phyloP scores from a whole-genome alignment of 2,888 invertebrate genomes.

The Philonicus albiceps region DNA sequence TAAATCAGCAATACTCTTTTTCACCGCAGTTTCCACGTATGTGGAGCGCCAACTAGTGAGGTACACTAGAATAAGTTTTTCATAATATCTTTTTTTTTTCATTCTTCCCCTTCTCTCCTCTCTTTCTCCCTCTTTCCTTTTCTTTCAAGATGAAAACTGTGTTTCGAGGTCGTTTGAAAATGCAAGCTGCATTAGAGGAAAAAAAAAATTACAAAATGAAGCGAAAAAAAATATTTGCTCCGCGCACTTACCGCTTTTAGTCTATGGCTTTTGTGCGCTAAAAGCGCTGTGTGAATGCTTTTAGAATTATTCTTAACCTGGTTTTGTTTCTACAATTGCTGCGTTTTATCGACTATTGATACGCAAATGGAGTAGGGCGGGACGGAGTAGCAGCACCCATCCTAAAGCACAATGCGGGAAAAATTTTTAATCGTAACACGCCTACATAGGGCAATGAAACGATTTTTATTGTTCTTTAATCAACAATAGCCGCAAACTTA shows the following conservation, averaged over 20 bases:
- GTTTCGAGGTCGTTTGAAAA: conserved; percentile 32
- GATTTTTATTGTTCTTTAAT: background rate
- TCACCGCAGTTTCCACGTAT: background rate
- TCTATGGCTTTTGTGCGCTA: background rate
- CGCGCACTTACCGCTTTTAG: background rate
- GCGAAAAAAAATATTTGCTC: background rate
- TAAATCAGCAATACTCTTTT: background rate
- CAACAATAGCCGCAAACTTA: background rate
- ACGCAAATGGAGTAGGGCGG: background rate
- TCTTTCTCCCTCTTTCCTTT: background rate
- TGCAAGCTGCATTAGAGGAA: conserved; percentile 9
- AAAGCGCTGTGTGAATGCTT: background rate
- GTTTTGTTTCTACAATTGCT: background rate
- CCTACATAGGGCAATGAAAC: background rate
- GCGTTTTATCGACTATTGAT: background rate
- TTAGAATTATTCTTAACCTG: conserved; percentile 18
- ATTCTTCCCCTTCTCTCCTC: background rate
- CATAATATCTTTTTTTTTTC: background rate
- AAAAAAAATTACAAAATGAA: background rate
- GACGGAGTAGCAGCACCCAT: background rate
- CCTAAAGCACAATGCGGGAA: background rate
- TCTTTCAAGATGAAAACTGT: conserved; percentile 20
- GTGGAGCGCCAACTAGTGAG: background rate
- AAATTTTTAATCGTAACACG: background rate
- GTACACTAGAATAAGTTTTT: conserved; percentile 1